These are phyloP conservation scores for Macrocentrus cingulum DNA, from an alignment of 1,140 invertebrate species.

Conservation along the genomic window DNA sequence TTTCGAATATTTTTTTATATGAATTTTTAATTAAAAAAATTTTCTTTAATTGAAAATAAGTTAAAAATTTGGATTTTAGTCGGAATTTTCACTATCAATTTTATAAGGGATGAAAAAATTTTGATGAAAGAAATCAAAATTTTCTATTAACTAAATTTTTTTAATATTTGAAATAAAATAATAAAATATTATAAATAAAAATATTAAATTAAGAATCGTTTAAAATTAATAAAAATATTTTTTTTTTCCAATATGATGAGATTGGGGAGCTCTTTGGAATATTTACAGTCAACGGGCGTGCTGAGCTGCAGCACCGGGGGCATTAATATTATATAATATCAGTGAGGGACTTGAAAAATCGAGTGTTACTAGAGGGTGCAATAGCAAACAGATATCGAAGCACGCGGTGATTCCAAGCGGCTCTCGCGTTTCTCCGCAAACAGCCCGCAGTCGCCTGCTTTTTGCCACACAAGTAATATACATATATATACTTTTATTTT, in stretches of 20 bases:
- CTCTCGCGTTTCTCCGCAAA: constrained; percentile 57
- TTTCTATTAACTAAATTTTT: no score
- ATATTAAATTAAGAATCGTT: no score
- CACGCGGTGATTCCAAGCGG: constrained; percentile 38
- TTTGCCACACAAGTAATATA: constrained; percentile 10
- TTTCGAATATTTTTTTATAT: no score
- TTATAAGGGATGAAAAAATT: no score
- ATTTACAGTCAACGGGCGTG: constrained; percentile 53
- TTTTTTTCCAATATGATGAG: neutral
- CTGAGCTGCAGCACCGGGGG: constrained; percentile 46
- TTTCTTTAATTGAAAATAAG: no score
- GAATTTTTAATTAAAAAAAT: no score
- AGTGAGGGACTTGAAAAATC: constrained; percentile 56
- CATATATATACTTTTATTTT: constrained; percentile 29
- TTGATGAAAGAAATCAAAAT: no score
- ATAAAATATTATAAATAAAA: no score
- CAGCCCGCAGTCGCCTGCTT: constrained; percentile 30
- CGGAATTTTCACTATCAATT: no score
- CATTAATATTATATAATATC: constrained; percentile 61
- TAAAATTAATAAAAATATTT: no score
- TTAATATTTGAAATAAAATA: no score
- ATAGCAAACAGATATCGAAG: constrained; percentile 41
- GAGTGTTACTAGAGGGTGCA: constrained; percentile 39
- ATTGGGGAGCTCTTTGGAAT: constrained; percentile 34
- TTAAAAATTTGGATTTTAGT: no score